Evolutionary conservation across 2,113 vertebrate genomes (phyloP).

Genomic region (Hemicordylus capensis): DNA sequence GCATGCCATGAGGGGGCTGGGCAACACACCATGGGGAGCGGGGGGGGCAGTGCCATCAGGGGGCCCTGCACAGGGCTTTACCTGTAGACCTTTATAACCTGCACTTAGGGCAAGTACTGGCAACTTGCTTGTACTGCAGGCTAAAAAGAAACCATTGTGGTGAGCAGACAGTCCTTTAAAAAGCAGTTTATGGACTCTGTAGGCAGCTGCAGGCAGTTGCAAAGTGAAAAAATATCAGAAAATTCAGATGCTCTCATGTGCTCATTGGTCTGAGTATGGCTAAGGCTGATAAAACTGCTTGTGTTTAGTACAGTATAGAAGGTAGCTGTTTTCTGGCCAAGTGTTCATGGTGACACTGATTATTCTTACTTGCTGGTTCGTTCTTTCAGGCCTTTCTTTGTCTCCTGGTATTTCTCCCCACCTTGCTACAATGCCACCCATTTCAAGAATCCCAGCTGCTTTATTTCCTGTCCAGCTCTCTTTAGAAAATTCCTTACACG

Average conservation of each 20-base stretch:
- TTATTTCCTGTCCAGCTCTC: slow-evolving; percentile 1
- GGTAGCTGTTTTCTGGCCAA: neutral
- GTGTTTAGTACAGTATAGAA: neutral
- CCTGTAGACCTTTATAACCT: too few relatives aligned
- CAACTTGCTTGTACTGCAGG: neutral
- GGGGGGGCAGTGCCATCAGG: too few relatives aligned
- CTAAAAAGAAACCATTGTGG: neutral
- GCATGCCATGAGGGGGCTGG: too few relatives aligned
- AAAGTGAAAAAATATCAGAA: neutral
- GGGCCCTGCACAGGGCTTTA: too few relatives aligned
- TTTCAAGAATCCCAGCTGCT: neutral
- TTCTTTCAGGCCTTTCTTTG: neutral
- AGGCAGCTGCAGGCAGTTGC: neutral
- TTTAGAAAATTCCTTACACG: neutral
- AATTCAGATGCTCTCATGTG: neutral
- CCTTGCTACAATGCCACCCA: neutral
- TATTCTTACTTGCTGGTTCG: neutral
- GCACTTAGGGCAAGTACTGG: neutral
- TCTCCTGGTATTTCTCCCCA: neutral
- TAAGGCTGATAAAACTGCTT: neutral
- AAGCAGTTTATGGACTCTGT: neutral
- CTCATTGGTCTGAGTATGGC: neutral
- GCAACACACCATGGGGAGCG: too few relatives aligned
- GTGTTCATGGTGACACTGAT: neutral
- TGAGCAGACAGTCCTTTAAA: neutral